Conservation (phyloP, 2,888 invertebrate species). For the Rhagonycha fulva region DNA sequence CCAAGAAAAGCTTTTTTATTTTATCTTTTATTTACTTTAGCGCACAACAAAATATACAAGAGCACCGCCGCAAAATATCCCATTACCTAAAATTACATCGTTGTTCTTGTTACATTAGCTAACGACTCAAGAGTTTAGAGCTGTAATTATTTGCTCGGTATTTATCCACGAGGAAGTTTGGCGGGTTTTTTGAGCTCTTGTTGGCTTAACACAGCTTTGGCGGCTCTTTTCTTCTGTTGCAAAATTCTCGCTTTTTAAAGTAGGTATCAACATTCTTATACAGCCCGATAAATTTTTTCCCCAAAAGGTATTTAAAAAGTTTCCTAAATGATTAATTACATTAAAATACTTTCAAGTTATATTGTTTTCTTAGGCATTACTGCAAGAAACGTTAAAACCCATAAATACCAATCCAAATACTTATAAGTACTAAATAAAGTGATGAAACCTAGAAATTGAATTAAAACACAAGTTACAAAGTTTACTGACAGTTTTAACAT, state of each 20-base stretch:
- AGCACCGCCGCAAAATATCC: constrained; percentile 14
- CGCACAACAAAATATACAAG: neutral
- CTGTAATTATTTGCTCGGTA: constrained; percentile 23
- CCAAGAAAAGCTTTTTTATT: neutral
- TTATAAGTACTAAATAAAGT: neutral
- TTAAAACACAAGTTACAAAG: neutral
- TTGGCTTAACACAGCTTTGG: constrained; percentile 13
- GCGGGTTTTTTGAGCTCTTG: constrained; percentile 17
- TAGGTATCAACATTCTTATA: neutral
- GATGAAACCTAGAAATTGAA: neutral
- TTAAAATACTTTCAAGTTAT: neutral
- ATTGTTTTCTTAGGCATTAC: neutral
- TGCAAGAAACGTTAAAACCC: neutral
- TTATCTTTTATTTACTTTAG: neutral
- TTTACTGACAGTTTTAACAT: neutral
- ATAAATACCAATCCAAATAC: neutral
- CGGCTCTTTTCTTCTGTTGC: constrained; percentile 6
- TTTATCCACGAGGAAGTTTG: constrained; percentile 18
- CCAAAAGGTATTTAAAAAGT: neutral
- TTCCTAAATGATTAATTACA: neutral
- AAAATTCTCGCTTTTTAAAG: neutral
- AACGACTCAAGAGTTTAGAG: constrained; percentile 16
- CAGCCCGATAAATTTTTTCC: neutral
- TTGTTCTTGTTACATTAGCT: constrained; percentile 17
- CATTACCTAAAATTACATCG: constrained; percentile 22